These are phyloP conservation scores for Macrotrachela quadricornifera DNA, from an alignment of 1,140 invertebrate species.

Conservation along the genomic window DNA sequence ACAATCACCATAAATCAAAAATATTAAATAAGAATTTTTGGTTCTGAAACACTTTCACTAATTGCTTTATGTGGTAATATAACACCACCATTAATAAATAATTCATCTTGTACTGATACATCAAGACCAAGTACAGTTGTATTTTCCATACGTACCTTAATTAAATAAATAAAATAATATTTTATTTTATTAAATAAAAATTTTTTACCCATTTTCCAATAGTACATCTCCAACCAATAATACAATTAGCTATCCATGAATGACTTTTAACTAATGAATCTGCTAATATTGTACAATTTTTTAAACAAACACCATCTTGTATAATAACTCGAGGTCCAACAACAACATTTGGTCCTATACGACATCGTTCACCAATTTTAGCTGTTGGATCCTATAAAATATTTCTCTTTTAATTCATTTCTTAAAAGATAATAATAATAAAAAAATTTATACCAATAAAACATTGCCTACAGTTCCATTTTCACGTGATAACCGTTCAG, in stretches of 20 bases:
- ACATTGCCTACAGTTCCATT: constrained; percentile 63
- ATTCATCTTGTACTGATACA: constrained; percentile 91
- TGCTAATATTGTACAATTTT: constrained; percentile 65
- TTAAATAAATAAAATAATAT: too few species aligned
- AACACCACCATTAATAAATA: constrained; percentile 92
- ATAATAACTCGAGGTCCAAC: constrained; percentile 81
- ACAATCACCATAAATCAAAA: too few species aligned
- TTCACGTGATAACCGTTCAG: constrained; percentile 46
- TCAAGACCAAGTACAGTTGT: constrained; percentile 90
- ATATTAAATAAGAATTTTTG: constrained; percentile 89
- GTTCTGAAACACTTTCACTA: constrained; percentile 70
- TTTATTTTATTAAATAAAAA: too few species aligned
- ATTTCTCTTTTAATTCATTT: too few species aligned
- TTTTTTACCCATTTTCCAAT: constrained; percentile 57
- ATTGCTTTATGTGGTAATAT: constrained; percentile 95
- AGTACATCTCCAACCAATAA: constrained; percentile 80
- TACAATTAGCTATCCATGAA: constrained; percentile 80
- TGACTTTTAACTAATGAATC: constrained; percentile 69
- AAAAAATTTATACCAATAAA: constrained; percentile 35
- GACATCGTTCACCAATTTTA: constrained; percentile 71
- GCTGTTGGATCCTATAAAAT: constrained; percentile 50
- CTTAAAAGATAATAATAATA: too few species aligned
- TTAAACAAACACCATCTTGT: constrained; percentile 87
- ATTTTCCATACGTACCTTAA: constrained; percentile 69
- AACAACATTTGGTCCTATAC: constrained; percentile 92